A percentile compares a stretch with the other conserved stretches of the same genome.
phyloP scores from a whole-genome alignment of 2,113 vertebrate species.

The Calonectris borealis region DNA sequence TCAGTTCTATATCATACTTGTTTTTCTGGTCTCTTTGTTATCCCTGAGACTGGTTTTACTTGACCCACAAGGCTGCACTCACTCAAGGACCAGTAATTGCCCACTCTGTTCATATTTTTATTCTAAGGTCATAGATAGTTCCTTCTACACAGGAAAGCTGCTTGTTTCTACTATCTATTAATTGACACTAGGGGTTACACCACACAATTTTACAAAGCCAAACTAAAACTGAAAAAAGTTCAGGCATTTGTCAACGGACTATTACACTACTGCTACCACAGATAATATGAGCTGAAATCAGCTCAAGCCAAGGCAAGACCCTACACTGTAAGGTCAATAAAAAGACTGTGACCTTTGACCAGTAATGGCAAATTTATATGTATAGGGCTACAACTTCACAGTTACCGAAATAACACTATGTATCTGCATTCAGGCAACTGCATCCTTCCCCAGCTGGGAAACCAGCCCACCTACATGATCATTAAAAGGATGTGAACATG shows the following conservation, averaged over 20 bases:
- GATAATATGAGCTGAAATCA: not conserved
- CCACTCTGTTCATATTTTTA: not conserved
- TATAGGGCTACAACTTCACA: not conserved
- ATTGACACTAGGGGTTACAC: not conserved
- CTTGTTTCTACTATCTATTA: not conserved
- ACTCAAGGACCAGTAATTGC: not conserved
- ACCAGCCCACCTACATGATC: not conserved
- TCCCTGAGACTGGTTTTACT: not conserved
- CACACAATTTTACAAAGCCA: not conserved
- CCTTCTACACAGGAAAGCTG: not conserved
- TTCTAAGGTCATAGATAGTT: not conserved
- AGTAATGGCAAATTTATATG: not conserved
- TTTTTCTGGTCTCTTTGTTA: not conserved
- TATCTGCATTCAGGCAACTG: not conserved
- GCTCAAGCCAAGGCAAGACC: not conserved
- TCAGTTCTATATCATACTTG: not conserved
- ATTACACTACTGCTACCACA: not conserved
- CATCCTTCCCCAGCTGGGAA: not conserved
- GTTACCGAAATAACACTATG: not conserved
- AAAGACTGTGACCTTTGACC: not conserved
- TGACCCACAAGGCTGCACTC: not conserved
- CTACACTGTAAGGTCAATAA: not conserved
- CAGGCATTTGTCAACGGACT: not conserved
- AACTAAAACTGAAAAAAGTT: not conserved
- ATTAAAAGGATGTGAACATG: not conserved